Conservation (phyloP, 2,888 invertebrate genomes). For the Mylabris sibirica region DNA sequence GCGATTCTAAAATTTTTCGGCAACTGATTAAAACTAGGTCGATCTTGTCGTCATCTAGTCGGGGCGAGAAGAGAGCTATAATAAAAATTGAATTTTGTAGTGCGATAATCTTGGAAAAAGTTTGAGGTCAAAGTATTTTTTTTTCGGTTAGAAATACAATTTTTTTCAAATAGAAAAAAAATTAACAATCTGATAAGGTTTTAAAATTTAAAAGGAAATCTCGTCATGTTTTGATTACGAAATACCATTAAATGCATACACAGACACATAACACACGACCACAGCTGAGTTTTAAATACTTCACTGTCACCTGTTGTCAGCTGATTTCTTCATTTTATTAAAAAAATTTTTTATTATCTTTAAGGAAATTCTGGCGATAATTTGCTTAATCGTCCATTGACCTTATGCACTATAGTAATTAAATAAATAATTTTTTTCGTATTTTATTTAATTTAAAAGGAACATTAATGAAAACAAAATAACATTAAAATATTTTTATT, state of each 20-base stretch:
- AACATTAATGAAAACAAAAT: not conserved
- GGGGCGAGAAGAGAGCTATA: not conserved
- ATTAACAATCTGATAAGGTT: conserved; percentile 12
- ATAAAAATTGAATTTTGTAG: not conserved
- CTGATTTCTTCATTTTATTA: conserved; percentile 36
- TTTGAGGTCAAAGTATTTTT: not conserved
- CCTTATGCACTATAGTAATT: not conserved
- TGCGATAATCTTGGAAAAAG: not conserved
- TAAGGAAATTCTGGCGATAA: conserved; percentile 10
- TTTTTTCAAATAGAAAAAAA: not conserved
- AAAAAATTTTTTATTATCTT: conserved; percentile 36
- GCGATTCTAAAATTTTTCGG: not conserved
- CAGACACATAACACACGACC: too few relatives aligned
- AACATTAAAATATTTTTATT: not conserved
- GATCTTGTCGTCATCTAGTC: conserved; percentile 2
- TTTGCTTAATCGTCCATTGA: conserved; percentile 30
- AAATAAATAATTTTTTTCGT: conserved; percentile 15
- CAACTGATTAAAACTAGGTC: conserved; percentile 2
- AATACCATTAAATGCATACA: not conserved
- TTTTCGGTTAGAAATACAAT: not conserved
- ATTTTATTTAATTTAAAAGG: not conserved
- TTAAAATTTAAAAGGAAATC: conserved; percentile 13
- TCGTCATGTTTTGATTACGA: conserved; percentile 12
- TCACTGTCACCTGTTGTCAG: conserved; percentile 35
- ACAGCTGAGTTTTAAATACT: conserved; percentile 31